Percentiles rank a stretch among this genome's conserved stretches.
Evolutionary conservation across 2,888 invertebrate genomes (phyloP).

Genomic region (Eucera pruinosa): DNA sequence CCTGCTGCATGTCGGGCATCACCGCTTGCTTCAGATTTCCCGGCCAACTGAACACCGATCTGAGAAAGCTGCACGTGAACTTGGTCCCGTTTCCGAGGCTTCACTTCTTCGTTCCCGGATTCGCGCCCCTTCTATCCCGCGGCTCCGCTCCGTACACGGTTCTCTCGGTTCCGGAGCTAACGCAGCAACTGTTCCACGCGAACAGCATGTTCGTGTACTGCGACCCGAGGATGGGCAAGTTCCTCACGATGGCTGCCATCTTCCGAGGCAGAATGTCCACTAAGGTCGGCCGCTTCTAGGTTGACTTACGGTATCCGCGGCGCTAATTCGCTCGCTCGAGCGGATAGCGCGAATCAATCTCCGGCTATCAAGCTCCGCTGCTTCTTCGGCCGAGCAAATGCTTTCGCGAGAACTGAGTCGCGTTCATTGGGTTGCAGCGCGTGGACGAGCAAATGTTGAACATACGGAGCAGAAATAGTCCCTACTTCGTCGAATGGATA

Average conservation of each 20-base stretch:
- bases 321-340: too few relatives aligned
- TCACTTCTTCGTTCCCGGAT: constrained; percentile 94
- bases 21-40: constrained; percentile 88
- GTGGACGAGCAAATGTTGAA: constrained; percentile 90
- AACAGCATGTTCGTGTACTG: constrained; percentile 91
- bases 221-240: constrained; percentile 88
- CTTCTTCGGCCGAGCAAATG: too few relatives aligned
- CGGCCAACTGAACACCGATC: constrained; percentile 95
- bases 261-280: constrained; percentile 88
- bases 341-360: too few relatives aligned
- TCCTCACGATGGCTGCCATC: constrained; percentile 89
- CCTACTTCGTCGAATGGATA: constrained; percentile 89
- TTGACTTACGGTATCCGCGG: too few relatives aligned
- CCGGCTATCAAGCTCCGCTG: too few relatives aligned
- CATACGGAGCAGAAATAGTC: constrained; percentile 87
- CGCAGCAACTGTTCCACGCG: constrained; percentile 91
- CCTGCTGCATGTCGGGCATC: constrained; percentile 78
- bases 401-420: too few relatives aligned
- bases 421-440: constrained; percentile 52
- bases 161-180: constrained; percentile 89
- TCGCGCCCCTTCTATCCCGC: constrained; percentile 89
- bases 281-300: too few relatives aligned
- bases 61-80: constrained; percentile 95
- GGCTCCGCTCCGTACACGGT: constrained; percentile 85
- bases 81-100: constrained; percentile 96